Conservation (phyloP, 1,140 invertebrate species). For the Trichogramma pretiosum region DNA sequence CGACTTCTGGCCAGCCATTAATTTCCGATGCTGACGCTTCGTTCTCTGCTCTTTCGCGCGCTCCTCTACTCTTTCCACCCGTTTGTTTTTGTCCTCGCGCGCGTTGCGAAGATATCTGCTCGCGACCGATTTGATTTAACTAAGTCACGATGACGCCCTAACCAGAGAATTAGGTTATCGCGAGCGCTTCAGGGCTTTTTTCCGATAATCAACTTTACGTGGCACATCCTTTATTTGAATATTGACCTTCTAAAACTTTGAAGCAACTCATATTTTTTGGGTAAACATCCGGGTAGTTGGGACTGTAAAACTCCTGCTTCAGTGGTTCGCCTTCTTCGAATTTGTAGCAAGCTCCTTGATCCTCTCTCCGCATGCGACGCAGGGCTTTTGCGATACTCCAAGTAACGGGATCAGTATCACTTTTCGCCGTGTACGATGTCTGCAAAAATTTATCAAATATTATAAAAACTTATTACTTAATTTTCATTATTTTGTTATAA, state of each 20-base stretch:
- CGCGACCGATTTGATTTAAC: too few species aligned
- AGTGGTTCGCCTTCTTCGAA: slow-evolving; percentile 50
- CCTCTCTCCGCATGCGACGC: slow-evolving; percentile 33
- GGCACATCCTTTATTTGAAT: too few species aligned
- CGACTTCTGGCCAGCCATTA: neutral
- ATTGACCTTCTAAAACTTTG: slow-evolving; percentile 59
- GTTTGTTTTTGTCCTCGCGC: too few species aligned
- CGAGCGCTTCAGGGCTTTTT: too few species aligned
- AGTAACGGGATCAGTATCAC: slow-evolving; percentile 3
- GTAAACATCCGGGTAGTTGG: slow-evolving; percentile 63
- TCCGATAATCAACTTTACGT: too few species aligned
- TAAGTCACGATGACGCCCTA: too few species aligned
- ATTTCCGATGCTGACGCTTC: neutral
- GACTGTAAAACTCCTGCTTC: slow-evolving; percentile 63
- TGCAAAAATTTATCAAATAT: neutral
- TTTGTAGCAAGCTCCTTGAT: slow-evolving; percentile 41
- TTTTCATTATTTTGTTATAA: too few species aligned
- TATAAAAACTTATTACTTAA: neutral
- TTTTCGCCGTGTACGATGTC: slow-evolving; percentile 3
- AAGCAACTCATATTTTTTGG: slow-evolving; percentile 64
- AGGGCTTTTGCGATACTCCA: slow-evolving; percentile 21
- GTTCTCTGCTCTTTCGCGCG: neutral
- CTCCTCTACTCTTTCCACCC: neutral
- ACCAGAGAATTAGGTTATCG: too few species aligned
- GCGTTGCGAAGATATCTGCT: too few species aligned